These are phyloP conservation scores for Silurus asotus DNA, from an alignment of 2,113 vertebrate species.

Conservation along the genomic window DNA sequence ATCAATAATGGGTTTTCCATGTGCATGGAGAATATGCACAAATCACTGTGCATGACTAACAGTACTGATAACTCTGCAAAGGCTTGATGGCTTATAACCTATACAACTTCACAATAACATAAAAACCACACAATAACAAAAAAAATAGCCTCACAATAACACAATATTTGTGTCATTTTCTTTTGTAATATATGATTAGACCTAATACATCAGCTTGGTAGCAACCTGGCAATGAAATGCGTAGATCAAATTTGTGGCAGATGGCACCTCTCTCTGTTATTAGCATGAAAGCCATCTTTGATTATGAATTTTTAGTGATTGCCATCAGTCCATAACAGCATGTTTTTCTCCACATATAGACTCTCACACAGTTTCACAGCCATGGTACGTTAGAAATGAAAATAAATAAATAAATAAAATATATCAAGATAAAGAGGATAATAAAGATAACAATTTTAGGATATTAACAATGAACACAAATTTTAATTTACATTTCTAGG, in stretches of 20 bases:
- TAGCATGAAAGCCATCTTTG: slow-evolving; percentile 48
- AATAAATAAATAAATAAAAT: background rate
- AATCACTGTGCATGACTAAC: slow-evolving; percentile 7
- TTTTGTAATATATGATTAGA: background rate
- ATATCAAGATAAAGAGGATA: background rate
- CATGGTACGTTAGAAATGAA: background rate
- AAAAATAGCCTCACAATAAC: no score
- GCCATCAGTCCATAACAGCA: slow-evolving; percentile 32
- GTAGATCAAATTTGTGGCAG: slow-evolving; percentile 38
- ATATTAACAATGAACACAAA: no score
- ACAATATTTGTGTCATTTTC: slow-evolving; percentile 1
- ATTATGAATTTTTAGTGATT: slow-evolving; percentile 31
- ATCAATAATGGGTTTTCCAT: slow-evolving; percentile 24
- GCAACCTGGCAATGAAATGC: background rate
- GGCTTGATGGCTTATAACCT: background rate
- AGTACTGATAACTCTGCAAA: background rate
- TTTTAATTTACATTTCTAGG: background rate
- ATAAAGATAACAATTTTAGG: background rate
- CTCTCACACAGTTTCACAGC: background rate
- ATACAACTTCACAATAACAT: slow-evolving; percentile 6
- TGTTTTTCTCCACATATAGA: background rate
- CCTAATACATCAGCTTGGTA: background rate
- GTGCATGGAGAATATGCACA: background rate
- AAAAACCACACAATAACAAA: background rate
- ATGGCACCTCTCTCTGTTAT: slow-evolving; percentile 48